phyloP scores from a whole-genome alignment of 2,797 vertebrate genomes.

The Gorsachius magnificus region DNA sequence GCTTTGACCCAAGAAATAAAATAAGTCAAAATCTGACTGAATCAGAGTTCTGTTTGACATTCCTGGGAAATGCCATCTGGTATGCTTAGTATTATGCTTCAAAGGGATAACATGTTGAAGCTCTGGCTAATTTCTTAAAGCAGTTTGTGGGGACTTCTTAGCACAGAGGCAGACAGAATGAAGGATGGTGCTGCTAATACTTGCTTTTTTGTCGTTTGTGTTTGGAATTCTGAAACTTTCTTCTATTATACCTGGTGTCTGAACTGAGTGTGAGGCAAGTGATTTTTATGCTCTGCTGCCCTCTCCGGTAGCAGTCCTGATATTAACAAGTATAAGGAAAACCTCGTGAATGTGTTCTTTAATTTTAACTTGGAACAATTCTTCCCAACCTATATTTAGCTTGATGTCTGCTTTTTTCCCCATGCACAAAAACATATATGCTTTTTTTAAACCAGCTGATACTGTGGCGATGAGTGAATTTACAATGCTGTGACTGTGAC shows the following conservation, averaged over 20 bases:
- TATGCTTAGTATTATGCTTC: neutral
- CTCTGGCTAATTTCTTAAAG: neutral
- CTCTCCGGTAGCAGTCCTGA: neutral
- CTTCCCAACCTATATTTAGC: neutral
- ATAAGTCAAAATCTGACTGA: neutral
- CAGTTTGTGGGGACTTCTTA: neutral
- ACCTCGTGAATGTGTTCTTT: neutral
- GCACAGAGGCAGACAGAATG: neutral
- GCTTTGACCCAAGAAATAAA: conserved; percentile 2
- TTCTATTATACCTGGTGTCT: neutral
- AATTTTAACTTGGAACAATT: neutral
- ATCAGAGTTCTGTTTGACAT: neutral
- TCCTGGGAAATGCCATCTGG: neutral
- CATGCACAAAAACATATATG: neutral
- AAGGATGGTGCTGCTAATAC: neutral
- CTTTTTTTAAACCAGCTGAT: neutral
- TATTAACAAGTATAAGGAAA: neutral
- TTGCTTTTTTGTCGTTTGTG: neutral
- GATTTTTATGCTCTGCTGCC: neutral
- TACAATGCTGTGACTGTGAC: neutral
- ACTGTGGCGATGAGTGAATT: neutral
- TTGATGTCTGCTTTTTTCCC: neutral
- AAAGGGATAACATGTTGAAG: neutral
- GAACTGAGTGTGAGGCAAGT: neutral
- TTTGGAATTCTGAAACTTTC: neutral